Evolutionary conservation across 2,888 invertebrate genomes (phyloP).

Genomic region (Baronia brevicornis): DNA sequence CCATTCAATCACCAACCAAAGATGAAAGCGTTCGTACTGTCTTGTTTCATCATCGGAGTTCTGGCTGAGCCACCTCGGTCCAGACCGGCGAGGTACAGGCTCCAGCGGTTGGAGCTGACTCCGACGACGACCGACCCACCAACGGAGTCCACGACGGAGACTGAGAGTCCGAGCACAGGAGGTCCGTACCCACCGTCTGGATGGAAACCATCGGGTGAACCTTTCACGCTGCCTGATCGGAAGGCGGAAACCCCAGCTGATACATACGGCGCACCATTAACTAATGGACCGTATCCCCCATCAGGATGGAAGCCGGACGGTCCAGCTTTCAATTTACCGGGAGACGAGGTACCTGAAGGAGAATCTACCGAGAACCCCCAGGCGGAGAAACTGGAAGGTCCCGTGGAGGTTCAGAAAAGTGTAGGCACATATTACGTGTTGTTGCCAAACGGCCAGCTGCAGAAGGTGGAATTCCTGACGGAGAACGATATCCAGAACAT

Average conservation of each 20-base stretch:
- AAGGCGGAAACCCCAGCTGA: constrained; percentile 30
- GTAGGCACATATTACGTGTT: constrained; percentile 78
- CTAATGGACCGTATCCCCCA: constrained; percentile 47
- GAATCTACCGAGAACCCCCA: constrained; percentile 49
- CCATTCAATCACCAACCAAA: constrained; percentile 19
- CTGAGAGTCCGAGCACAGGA: constrained; percentile 26
- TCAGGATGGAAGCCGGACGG: constrained; percentile 66
- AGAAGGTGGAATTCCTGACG: constrained; percentile 75
- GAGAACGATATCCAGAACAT: constrained; percentile 70
- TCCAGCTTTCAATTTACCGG: constrained; percentile 49
- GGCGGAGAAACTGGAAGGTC: constrained; percentile 48
- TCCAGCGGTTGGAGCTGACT: constrained; percentile 59
- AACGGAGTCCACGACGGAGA: constrained; percentile 43
- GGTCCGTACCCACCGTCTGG: constrained; percentile 53
- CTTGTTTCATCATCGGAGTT: constrained; percentile 38
- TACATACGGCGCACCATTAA: constrained; percentile 37
- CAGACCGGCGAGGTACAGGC: constrained; percentile 60
- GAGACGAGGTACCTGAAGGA: constrained; percentile 38
- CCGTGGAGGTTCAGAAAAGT: constrained; percentile 64
- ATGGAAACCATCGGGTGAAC: constrained; percentile 47
- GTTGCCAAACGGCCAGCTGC: constrained; percentile 78
- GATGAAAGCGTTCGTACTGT: constrained; percentile 53
- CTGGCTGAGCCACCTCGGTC: constrained; percentile 64
- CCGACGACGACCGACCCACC: constrained; percentile 60
- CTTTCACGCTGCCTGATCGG: constrained; percentile 33